Percentiles rank a stretch among this genome's conserved stretches.
Evolutionary conservation across 2,797 vertebrate species (phyloP).

Genomic region (Brachymystax lenok): DNA sequence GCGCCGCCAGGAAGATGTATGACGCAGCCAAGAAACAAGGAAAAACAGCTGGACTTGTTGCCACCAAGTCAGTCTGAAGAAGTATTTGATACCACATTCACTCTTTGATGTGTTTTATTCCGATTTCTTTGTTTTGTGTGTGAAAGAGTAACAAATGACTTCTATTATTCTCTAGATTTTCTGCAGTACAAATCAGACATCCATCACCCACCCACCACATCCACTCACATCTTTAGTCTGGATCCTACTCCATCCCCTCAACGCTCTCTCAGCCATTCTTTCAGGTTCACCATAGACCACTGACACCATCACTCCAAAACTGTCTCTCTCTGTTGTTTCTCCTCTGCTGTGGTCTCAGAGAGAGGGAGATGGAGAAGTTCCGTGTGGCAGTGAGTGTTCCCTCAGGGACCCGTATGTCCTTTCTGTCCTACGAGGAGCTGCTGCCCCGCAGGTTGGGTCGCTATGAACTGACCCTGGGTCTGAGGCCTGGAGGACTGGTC

Average conservation of each 20-base stretch:
- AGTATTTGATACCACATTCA: background rate
- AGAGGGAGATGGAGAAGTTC: constrained; percentile 84
- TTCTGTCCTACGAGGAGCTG: constrained; percentile 82
- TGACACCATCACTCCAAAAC: background rate
- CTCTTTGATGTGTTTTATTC: background rate
- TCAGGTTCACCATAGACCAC: background rate
- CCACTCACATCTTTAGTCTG: background rate
- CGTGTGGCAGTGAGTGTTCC: constrained; percentile 80
- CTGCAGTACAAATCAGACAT: background rate
- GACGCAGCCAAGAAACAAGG: constrained; percentile 82
- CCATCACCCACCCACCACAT: background rate
- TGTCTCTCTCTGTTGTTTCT: too few relatives aligned
- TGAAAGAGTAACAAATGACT: background rate
- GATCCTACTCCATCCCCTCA: background rate
- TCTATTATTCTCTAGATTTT: background rate
- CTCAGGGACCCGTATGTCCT: constrained; percentile 71
- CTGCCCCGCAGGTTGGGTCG: constrained; percentile 75
- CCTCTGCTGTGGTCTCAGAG: constrained; percentile 56
- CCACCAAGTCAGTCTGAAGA: constrained; percentile 78
- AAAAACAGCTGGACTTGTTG: constrained; percentile 82
- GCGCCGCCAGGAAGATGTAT: constrained; percentile 85
- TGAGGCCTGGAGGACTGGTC: constrained; percentile 78
- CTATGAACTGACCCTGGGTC: constrained; percentile 79
- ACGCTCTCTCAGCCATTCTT: background rate
- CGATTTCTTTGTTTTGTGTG: background rate